phyloP scores from a whole-genome alignment of 2,113 vertebrate genomes.

The Phyllostomus discolor region DNA sequence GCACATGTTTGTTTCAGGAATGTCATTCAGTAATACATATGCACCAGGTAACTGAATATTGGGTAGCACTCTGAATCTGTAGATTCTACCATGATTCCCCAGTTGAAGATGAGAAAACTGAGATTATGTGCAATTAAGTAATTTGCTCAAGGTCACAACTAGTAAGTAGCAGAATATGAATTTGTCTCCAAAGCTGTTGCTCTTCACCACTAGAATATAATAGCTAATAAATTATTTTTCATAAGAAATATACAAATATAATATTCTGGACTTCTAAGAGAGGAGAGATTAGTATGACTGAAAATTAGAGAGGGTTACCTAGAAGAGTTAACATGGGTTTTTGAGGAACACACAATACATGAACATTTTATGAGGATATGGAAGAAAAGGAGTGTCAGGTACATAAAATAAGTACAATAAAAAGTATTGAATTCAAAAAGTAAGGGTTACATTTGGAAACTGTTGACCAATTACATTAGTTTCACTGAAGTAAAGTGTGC shows the following conservation, averaged over 20 bases:
- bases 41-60: background rate
- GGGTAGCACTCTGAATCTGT: background rate
- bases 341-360: background rate
- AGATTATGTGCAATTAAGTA: background rate
- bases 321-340: background rate
- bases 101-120: background rate
- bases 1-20: background rate
- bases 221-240: background rate
- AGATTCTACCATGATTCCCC: background rate
- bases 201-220: background rate
- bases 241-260: background rate
- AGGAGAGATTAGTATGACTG: background rate
- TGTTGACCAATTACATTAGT: background rate
- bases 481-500: background rate
- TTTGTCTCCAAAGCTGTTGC: background rate
- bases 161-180: background rate
- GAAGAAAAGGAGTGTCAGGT: background rate
- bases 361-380: background rate
- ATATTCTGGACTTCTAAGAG: background rate
- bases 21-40: background rate
- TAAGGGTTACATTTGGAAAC: background rate
- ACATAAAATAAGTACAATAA: background rate
- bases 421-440: background rate
- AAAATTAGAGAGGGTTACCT: background rate
- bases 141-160: background rate